A percentile compares a stretch with the other conserved stretches of the same genome.
phyloP scores from a whole-genome alignment of 2,888 invertebrate genomes.

The Buathra laborator region DNA sequence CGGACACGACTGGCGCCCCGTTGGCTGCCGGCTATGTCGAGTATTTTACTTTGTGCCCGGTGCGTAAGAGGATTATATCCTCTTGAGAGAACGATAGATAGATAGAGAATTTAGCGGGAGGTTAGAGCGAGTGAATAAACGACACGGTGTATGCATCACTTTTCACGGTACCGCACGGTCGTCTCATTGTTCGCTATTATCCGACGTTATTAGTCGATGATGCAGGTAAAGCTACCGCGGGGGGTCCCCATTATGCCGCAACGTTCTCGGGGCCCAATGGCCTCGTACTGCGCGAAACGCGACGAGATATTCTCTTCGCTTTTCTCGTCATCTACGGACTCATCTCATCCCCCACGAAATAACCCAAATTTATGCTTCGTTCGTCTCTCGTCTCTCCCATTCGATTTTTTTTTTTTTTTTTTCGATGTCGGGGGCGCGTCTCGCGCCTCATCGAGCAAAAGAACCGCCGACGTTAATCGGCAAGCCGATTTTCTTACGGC shows the following conservation, averaged over 20 bases:
- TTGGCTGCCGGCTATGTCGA: constrained; percentile 68
- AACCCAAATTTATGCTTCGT: constrained; percentile 26
- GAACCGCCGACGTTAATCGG: constrained; percentile 59
- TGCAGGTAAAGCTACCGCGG: constrained; percentile 85
- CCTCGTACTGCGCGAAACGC: constrained; percentile 71
- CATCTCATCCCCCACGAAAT: constrained; percentile 40
- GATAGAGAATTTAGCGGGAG: constrained; percentile 38
- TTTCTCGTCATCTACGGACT: constrained; percentile 37
- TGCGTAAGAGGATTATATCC: constrained; percentile 84
- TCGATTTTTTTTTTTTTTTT: constrained; percentile 32
- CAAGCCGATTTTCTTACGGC: constrained; percentile 17
- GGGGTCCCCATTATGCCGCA: constrained; percentile 82
- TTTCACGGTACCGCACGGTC: constrained; percentile 80
- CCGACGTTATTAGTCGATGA: constrained; percentile 85
- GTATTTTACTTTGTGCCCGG: constrained; percentile 84
- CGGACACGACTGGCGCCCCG: constrained; percentile 66
- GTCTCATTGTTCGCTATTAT: constrained; percentile 83
- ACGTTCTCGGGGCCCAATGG: constrained; percentile 69
- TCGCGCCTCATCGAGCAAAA: constrained; percentile 56
- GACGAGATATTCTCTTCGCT: constrained; percentile 36
- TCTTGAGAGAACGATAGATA: constrained; percentile 65
- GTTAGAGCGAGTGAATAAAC: constrained; percentile 74
- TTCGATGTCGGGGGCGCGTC: constrained; percentile 9
- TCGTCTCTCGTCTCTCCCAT: constrained; percentile 9
- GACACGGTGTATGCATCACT: constrained; percentile 82